A percentile compares a stretch with the other conserved stretches of the same genome.
Evolutionary conservation across 2,888 invertebrate species (phyloP).

Genomic region (Napeogenes sylphis): DNA sequence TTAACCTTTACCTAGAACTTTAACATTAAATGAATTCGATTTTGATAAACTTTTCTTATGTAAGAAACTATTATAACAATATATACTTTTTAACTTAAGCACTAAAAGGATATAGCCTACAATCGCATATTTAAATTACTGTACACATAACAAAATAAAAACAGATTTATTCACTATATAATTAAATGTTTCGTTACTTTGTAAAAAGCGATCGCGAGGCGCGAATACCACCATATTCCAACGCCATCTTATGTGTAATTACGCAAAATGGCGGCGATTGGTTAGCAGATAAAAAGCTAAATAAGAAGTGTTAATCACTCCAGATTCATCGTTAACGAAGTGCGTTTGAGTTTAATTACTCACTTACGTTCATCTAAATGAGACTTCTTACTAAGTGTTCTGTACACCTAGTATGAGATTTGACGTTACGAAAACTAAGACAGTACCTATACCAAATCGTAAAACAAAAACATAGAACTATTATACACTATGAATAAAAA

Average conservation of each 20-base stretch:
- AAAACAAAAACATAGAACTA: too few relatives aligned
- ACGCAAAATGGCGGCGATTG: conserved; percentile 66
- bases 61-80: too few relatives aligned
- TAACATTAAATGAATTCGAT: neutral
- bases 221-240: conserved; percentile 43
- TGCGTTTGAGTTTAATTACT: conserved; percentile 64
- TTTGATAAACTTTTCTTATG: neutral
- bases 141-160: too few relatives aligned
- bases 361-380: conserved; percentile 29
- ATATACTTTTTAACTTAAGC: too few relatives aligned
- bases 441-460: too few relatives aligned
- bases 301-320: conserved; percentile 60
- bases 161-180: too few relatives aligned
- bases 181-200: too few relatives aligned
- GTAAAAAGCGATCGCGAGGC: conserved; percentile 33
- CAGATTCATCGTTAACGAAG: conserved; percentile 65
- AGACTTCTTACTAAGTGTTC: conserved; percentile 9
- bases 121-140: too few relatives aligned
- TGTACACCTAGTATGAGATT: too few relatives aligned
- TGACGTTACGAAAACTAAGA: too few relatives aligned
- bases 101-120: too few relatives aligned
- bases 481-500: too few relatives aligned
- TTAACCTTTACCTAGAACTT: neutral
- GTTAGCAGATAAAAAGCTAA: conserved; percentile 56
- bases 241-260: conserved; percentile 58